These are phyloP conservation scores for Malurus splendens DNA, from an alignment of 2,797 vertebrate genomes.

Conservation along the genomic window DNA sequence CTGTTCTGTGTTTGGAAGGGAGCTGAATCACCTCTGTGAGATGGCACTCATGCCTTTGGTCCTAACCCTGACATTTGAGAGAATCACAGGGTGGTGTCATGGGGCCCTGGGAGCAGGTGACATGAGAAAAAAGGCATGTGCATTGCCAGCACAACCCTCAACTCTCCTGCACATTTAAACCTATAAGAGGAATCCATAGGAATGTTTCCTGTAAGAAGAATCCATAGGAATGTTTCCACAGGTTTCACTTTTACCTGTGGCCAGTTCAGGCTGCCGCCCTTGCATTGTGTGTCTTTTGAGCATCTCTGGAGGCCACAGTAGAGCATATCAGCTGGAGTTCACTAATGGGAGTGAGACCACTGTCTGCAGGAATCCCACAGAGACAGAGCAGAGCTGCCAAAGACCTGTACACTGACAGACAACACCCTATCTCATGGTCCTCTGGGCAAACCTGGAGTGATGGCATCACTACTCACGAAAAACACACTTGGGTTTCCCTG, in stretches of 20 bases:
- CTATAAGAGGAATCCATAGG: neutral
- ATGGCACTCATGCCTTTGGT: neutral
- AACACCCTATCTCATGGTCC: neutral
- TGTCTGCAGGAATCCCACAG: neutral
- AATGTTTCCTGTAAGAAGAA: neutral
- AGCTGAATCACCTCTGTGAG: accelerated
- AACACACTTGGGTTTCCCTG: neutral
- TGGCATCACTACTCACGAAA: neutral
- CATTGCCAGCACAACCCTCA: accelerated
- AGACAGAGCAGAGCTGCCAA: neutral
- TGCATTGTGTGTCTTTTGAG: neutral
- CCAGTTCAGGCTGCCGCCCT: neutral
- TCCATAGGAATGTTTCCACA: neutral
- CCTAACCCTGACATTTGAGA: neutral
- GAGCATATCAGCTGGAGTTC: neutral
- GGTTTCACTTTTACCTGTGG: neutral
- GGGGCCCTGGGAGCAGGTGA: neutral
- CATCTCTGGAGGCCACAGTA: neutral
- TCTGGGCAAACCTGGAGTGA: neutral
- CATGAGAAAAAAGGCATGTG: neutral
- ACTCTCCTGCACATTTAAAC: neutral
- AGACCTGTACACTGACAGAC: neutral
- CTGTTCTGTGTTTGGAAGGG: neutral
- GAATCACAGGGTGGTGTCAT: neutral
- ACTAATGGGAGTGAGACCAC: accelerated